phyloP scores from a whole-genome alignment of 2,888 invertebrate species.

The Therioaphis trifolii region DNA sequence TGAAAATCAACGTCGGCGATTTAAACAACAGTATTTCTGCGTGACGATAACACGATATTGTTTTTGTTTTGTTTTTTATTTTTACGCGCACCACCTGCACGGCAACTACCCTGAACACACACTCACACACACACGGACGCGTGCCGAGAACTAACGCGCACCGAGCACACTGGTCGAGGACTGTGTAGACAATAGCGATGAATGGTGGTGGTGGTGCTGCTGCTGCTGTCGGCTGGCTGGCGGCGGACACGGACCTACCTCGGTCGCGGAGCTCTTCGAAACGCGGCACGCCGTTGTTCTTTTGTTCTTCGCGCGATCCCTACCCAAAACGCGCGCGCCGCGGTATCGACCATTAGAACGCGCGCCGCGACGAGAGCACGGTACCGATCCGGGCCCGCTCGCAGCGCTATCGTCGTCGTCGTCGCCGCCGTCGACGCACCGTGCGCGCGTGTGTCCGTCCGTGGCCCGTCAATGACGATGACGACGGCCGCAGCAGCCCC shows the following conservation, averaged over 20 bases:
- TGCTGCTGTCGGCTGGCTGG: neutral
- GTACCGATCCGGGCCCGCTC: neutral
- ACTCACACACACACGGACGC: too few relatives aligned
- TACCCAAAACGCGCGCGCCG: neutral
- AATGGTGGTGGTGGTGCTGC: too few relatives aligned
- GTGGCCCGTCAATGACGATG: constrained; percentile 7
- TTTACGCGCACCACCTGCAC: too few relatives aligned
- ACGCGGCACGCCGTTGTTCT: constrained; percentile 28
- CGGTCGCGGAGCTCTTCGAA: constrained; percentile 30
- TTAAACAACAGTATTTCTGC: too few relatives aligned
- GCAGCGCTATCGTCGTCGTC: constrained; percentile 40
- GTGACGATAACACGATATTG: too few relatives aligned
- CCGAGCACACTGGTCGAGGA: neutral
- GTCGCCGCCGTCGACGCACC: neutral
- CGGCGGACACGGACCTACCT: too few relatives aligned
- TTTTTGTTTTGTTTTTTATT: too few relatives aligned
- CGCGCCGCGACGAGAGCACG: too few relatives aligned
- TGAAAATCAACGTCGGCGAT: too few relatives aligned
- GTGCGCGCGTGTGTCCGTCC: neutral
- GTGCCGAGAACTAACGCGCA: neutral
- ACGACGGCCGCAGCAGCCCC: neutral
- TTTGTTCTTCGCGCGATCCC: constrained; percentile 60
- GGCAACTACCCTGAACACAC: too few relatives aligned
- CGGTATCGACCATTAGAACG: constrained; percentile 40
- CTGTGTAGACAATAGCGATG: too few relatives aligned